Conservation (phyloP, 1,140 invertebrate species). For the Apis laboriosa region DNA sequence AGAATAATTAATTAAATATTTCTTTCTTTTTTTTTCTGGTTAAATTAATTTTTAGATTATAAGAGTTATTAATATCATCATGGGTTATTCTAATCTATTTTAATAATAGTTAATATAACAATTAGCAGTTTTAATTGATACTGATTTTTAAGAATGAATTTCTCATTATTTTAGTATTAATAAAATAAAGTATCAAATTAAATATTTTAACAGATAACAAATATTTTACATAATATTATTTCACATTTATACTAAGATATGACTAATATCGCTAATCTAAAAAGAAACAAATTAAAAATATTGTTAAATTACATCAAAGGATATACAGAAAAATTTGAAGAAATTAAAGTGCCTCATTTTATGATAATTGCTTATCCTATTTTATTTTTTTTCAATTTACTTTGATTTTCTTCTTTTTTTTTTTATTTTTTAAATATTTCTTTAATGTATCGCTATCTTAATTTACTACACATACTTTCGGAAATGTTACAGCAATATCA, state of each 20-base stretch:
- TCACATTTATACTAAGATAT: slow-evolving; percentile 22
- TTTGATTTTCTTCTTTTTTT: neutral
- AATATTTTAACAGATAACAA: slow-evolving; percentile 6
- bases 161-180: no score
- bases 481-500: slow-evolving; percentile 35
- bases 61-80: slow-evolving; percentile 29
- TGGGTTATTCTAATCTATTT: slow-evolving; percentile 35
- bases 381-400: slow-evolving; percentile 29
- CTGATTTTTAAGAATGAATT: neutral
- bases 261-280: slow-evolving; percentile 34
- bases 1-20: neutral
- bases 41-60: neutral
- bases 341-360: slow-evolving; percentile 53
- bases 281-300: slow-evolving; percentile 11
- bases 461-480: slow-evolving; percentile 44
- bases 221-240: slow-evolving; percentile 26
- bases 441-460: slow-evolving; percentile 28
- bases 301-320: slow-evolving; percentile 37
- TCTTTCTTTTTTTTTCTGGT: neutral
- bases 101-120: slow-evolving; percentile 14
- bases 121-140: neutral
- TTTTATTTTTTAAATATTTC: slow-evolving; percentile 13
- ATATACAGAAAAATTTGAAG: slow-evolving; percentile 33
- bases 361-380: slow-evolving; percentile 32
- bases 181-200: neutral